These are phyloP conservation scores for Polymixis lichenea DNA, from an alignment of 2,888 invertebrate species.

Conservation along the genomic window DNA sequence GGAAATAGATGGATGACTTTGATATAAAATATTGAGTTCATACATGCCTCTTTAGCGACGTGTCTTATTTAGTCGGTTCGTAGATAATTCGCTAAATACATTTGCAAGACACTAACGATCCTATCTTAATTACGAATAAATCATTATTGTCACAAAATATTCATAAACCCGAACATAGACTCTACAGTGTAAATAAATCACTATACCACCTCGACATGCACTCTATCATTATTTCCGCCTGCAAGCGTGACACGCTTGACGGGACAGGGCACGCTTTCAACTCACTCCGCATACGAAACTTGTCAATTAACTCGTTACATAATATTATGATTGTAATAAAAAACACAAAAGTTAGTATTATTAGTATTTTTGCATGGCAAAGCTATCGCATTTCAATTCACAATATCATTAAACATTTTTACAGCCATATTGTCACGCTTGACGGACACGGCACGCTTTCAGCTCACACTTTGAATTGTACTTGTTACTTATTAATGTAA, in stretches of 20 bases:
- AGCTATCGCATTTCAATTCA: slow-evolving; percentile 9
- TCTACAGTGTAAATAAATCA: neutral
- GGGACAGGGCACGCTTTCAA: slow-evolving; percentile 36
- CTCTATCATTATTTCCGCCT: slow-evolving; percentile 31
- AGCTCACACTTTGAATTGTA: slow-evolving; percentile 26
- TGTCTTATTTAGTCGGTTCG: neutral
- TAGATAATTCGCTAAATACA: neutral
- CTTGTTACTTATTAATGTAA: slow-evolving; percentile 9
- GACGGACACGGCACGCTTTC: slow-evolving; percentile 12
- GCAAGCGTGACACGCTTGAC: slow-evolving; percentile 37
- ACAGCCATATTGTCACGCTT: slow-evolving; percentile 13
- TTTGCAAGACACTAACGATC: too few species aligned
- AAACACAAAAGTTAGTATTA: neutral
- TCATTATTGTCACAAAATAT: too few species aligned
- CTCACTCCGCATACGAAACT: slow-evolving; percentile 18
- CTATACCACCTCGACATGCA: slow-evolving; percentile 7
- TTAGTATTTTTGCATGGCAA: neutral
- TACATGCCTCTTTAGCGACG: neutral
- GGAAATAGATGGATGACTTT: neutral
- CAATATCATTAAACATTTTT: slow-evolving; percentile 4
- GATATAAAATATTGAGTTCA: too few species aligned
- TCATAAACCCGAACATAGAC: neutral
- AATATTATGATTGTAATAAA: neutral
- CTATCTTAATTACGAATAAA: too few species aligned
- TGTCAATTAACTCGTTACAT: slow-evolving; percentile 17